Conservation (phyloP, 2,888 invertebrate species). For the Salticus scenicus region DNA sequence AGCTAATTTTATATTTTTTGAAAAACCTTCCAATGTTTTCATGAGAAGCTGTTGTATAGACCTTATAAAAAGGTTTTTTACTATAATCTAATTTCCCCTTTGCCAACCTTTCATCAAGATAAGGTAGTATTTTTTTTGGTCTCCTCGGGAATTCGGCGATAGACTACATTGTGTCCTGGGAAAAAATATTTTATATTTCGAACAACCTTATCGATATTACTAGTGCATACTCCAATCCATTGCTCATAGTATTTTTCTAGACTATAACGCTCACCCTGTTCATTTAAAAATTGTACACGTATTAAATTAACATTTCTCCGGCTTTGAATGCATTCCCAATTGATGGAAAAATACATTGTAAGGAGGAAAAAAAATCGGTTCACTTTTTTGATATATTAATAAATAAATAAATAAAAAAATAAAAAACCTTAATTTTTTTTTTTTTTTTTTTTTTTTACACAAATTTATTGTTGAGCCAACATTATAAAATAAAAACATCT, state of each 20-base stretch:
- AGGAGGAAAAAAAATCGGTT: too few relatives aligned
- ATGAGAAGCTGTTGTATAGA: background rate
- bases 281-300: too few relatives aligned
- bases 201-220: slow-evolving; percentile 1
- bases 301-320: too few relatives aligned
- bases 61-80: slow-evolving; percentile 20
- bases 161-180: background rate
- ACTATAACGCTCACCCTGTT: too few relatives aligned
- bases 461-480: too few relatives aligned
- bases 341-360: too few relatives aligned
- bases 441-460: too few relatives aligned
- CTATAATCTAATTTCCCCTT: background rate
- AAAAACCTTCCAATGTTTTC: background rate
- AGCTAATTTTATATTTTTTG: background rate
- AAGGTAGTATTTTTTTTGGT: slow-evolving; percentile 6
- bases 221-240: slow-evolving; percentile 8
- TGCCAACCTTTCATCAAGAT: background rate
- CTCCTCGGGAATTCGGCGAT: background rate
- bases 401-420: too few relatives aligned
- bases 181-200: background rate
- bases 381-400: too few relatives aligned
- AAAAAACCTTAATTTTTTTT: too few relatives aligned
- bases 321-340: too few relatives aligned
- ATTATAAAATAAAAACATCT: too few relatives aligned
- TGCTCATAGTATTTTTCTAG: background rate